Evolutionary conservation across 2,797 vertebrate genomes (phyloP).

Genomic region (Hydrophis major): DNA sequence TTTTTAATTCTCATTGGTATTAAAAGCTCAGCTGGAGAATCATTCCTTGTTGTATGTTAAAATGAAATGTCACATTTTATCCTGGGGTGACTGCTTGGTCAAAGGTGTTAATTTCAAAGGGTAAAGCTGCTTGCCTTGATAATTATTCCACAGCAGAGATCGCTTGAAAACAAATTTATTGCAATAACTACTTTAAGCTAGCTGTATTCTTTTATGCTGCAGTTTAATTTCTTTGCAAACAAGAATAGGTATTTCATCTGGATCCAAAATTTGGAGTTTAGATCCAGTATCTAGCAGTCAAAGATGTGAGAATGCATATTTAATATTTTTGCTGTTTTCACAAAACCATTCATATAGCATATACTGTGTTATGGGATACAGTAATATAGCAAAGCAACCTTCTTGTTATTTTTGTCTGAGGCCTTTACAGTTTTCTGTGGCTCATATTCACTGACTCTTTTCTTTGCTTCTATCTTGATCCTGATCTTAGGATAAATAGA

Average conservation of each 20-base stretch:
- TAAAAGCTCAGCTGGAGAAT: conserved; percentile 6
- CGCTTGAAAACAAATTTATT: neutral
- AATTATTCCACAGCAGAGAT: conserved; percentile 8
- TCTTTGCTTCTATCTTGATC: neutral
- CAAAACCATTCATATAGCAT: neutral
- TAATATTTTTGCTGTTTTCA: neutral
- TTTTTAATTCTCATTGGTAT: neutral
- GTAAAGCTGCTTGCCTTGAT: conserved; percentile 7
- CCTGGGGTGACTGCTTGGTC: conserved; percentile 5
- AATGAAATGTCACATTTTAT: conserved; percentile 24
- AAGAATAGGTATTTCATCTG: neutral
- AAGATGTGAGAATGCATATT: neutral
- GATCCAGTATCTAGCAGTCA: neutral
- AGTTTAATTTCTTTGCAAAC: neutral
- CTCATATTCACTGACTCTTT: neutral
- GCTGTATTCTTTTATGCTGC: conserved; percentile 15
- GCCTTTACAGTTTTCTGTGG: neutral
- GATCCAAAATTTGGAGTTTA: neutral
- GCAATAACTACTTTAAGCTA: neutral
- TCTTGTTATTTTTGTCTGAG: neutral
- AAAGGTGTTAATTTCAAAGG: conserved; percentile 27
- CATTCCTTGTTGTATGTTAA: neutral
- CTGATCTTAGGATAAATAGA: neutral
- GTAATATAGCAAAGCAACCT: neutral
- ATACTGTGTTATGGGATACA: neutral